Base-by-base conservation (phyloP, 2,797 vertebrate genomes). In the Clarias laeviceps region DNA sequence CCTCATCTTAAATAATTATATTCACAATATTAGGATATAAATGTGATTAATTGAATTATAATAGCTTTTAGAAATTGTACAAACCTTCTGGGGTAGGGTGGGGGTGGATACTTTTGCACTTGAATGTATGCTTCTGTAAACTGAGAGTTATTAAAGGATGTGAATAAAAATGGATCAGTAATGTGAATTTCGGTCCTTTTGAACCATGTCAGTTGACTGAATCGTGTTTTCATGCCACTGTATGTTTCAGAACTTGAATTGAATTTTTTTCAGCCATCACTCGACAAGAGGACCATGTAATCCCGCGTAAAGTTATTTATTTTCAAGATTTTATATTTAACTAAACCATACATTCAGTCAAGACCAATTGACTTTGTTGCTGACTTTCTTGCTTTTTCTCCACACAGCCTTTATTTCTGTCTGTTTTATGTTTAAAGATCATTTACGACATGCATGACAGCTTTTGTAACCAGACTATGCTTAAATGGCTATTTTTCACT, bases 391-490 rank as follows among this genome's bases (percentile, higher is more conserved):
- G 61, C 2, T 29, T 61, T 29, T 45, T n/a, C 29, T 2, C 37
- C 24, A 50, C 37, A 29, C 29, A 65, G 17, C 1, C 9, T 83
- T 62, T 66, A 17, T 77, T 77, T 65, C 8, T 18, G n/a, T 56
- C 24, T 7, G 27, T 54, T 27, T 66, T 78, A 56, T n/a, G 34
- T 45, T 72, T 27, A n/a, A 40, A 72, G 11, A n/a, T 54, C 73
- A 76, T 76, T 56, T 56, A 56, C 20, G 50, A 24, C 27, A 2
- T 61, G 83, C 83, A 84, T 84, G 83, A 85, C 37, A 29, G 68
- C 18, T 85, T 79, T 69, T 79, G 74, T 79, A 84, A 77, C 8
- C 40, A 34, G 32, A 56, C 62, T 66, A 40, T 27, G 61, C 54
- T 79, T 78, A 32, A 70, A 80, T 64, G 34, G 77, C 77, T 64